Percentiles rank a stretch among this genome's conserved stretches.
These are phyloP conservation scores for Sebastes kiyomatsui DNA, from an alignment of 2,797 vertebrate genomes.

Conservation along the genomic window DNA sequence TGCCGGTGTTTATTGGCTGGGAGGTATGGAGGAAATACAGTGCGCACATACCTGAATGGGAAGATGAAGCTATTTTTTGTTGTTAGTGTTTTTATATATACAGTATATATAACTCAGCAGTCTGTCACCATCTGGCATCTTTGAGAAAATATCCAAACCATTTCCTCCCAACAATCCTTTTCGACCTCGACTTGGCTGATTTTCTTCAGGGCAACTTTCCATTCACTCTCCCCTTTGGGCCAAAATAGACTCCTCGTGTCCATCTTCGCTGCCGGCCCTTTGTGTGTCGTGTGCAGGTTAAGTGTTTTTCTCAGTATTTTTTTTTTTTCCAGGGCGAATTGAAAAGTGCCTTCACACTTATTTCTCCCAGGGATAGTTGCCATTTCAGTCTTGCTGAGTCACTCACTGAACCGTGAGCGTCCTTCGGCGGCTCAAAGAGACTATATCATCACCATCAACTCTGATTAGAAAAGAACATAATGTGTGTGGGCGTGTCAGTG, in stretches of 20 bases:
- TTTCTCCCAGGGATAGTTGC: constrained; percentile 67
- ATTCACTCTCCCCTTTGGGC: constrained; percentile 49
- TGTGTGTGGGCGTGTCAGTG: background rate
- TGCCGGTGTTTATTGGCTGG: no score
- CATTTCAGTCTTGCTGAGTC: constrained; percentile 70
- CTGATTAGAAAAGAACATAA: constrained; percentile 31
- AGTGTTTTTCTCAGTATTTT: constrained; percentile 77
- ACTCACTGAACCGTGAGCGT: constrained; percentile 59
- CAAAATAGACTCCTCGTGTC: constrained; percentile 53
- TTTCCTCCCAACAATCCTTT: constrained; percentile 37
- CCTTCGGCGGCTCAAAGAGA: constrained; percentile 35
- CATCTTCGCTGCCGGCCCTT: constrained; percentile 48
- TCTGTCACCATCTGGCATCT: constrained; percentile 14
- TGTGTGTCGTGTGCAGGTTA: constrained; percentile 68
- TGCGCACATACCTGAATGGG: background rate
- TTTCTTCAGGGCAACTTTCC: constrained; percentile 49
- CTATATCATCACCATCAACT: constrained; percentile 42
- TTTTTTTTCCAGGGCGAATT: constrained; percentile 34
- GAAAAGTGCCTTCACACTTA: constrained; percentile 69
- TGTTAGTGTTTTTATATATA: background rate
- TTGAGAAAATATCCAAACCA: constrained; percentile 35
- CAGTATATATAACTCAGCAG: background rate
- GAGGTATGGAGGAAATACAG: background rate
- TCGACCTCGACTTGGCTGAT: constrained; percentile 48
- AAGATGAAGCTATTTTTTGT: constrained; percentile 11